Percentiles rank a stretch among this genome's conserved stretches.
These are phyloP conservation scores for cat (Felis catus) DNA, from an alignment of 2,113 vertebrate genomes.

Conservation along the genomic window F.catus_Fca126_mat1.0 CM031413.1:56602001-56602500, in stretches of 20 bases:
- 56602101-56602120: rapidly evolving
- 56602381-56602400: background rate
- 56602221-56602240: background rate
- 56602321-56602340: background rate
- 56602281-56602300: background rate
- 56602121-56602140: background rate
- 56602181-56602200: rapidly evolving
- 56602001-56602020: background rate
- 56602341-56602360: background rate
- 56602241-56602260: background rate
- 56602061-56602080: background rate
- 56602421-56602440: background rate
- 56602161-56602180: background rate
- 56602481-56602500: rapidly evolving
- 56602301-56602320: background rate
- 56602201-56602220: background rate
- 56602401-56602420: background rate
- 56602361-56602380: background rate
- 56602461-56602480: rapidly evolving
- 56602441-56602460: background rate
- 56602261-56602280: background rate
- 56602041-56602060: background rate
- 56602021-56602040: background rate
- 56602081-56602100: background rate
- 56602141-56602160: background rate